Evolutionary conservation across 2,888 invertebrate genomes (phyloP).

Genomic region (Caenorhabditis uteleia): DNA sequence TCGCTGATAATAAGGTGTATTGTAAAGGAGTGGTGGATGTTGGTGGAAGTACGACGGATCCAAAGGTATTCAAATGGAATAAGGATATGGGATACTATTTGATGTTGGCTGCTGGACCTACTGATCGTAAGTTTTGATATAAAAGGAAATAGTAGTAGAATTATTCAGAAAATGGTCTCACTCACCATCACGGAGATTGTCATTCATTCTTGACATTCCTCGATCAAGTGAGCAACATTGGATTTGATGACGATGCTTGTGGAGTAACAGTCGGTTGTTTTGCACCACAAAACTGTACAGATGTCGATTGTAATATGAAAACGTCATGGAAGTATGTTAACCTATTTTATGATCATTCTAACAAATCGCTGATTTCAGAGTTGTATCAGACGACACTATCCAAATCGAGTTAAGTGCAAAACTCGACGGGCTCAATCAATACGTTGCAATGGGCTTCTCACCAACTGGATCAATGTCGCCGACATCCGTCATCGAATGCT

Average conservation of each 20-base stretch:
- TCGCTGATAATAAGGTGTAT: conserved; percentile 27
- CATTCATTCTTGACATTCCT: conserved; percentile 11
- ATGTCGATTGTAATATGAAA: conserved; percentile 18
- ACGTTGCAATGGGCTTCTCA: conserved; percentile 38
- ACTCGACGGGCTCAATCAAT: conserved; percentile 1
- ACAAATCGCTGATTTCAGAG: background rate
- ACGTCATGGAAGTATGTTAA: conserved; percentile 16
- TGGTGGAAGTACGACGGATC: conserved; percentile 6
- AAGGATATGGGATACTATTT: conserved; percentile 10
- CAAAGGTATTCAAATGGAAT: conserved; percentile 27
- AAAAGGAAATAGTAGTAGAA: background rate
- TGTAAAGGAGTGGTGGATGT: conserved; percentile 37
- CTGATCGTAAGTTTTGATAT: conserved; percentile 1
- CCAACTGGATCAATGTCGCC: conserved; percentile 24
- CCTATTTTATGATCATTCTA: background rate
- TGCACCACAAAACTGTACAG: conserved; percentile 11
- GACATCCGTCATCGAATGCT: conserved; percentile 32
- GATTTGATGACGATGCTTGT: conserved; percentile 8
- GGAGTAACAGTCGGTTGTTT: conserved; percentile 25
- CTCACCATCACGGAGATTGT: conserved; percentile 17
- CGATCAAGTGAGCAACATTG: conserved; percentile 14
- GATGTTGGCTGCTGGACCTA: conserved; percentile 26
- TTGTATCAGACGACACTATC: conserved; percentile 3
- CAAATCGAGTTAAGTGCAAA: conserved; percentile 26
- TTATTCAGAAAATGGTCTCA: conserved; percentile 9